Base-by-base conservation (phyloP, 2,888 invertebrate species). In the Drosophila bunnanda region DNA sequence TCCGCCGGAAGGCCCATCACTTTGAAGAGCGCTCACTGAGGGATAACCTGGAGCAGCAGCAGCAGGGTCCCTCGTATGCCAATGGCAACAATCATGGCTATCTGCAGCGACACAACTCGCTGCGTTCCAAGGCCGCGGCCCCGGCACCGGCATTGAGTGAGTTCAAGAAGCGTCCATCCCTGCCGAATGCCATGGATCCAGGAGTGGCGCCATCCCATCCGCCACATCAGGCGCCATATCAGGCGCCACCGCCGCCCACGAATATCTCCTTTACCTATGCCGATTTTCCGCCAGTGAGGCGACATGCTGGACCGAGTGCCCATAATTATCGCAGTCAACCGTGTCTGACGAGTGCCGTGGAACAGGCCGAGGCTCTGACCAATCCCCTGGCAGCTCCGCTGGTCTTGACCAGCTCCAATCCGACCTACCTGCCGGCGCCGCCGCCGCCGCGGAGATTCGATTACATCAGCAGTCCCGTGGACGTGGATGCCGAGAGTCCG, bases 1-100 rank as follows among this genome's bases (percentile, higher is more conserved):
- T 94, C 20, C 93, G 93, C 78, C 90, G 93, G 32, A 93, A 94
- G 22, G 93, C 94, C 0, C 92, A 93, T 25, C 94, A 94, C 90
- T 95, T 94, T 80, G 95, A 95, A 79, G 90, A 90, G 61, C 86
- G 88, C 5, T 89, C 92, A 7, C 79, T 89, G 38, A 82, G 90
- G n/a, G 91, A 89, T 46, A 82, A 88, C 44, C 56, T 76, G 1
- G 88, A 89, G 9, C 88, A 85, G 28, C 76, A 80, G 43, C 75
- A 71, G 15, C 76, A 65, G 13, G 71, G 60, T 10, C 53, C 59
- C 8, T 64, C 20, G 5, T 44, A 62, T 43, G 4, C 70, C 28
- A 62, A 39, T 34, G 17, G 36, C 28, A 69, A 39, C 25, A 55
- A 39, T 4, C 39, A 56, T 50, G 70, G 44, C 10, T 79, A 76